Percentiles rank a stretch among this genome's conserved stretches.
phyloP scores from a whole-genome alignment of 2,888 invertebrate species.

The Argyresthia albistria region DNA sequence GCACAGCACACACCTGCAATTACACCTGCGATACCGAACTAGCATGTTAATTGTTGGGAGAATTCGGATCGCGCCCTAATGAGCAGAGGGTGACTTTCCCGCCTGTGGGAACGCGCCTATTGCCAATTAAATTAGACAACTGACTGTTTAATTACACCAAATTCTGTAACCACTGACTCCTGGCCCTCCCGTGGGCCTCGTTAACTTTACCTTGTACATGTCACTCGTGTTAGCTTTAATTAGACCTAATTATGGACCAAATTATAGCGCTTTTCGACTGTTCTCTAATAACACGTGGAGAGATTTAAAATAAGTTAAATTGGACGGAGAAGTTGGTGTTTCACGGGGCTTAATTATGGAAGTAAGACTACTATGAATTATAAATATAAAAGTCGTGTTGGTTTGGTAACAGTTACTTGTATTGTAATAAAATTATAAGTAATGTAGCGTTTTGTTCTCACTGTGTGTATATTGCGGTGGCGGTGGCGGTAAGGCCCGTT shows the following conservation, averaged over 20 bases:
- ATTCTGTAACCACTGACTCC: slow-evolving; percentile 36
- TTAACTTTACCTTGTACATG: slow-evolving; percentile 17
- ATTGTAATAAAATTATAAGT: background rate
- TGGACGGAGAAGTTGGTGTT: slow-evolving; percentile 7
- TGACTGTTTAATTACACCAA: slow-evolving; percentile 60
- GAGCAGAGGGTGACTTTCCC: slow-evolving; percentile 55
- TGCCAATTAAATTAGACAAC: slow-evolving; percentile 69
- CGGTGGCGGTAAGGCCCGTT: slow-evolving; percentile 8
- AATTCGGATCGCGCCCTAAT: slow-evolving; percentile 38
- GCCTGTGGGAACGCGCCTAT: slow-evolving; percentile 62
- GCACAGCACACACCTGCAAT: slow-evolving; percentile 40
- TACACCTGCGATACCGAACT: slow-evolving; percentile 27
- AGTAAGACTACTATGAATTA: background rate
- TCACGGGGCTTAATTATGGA: background rate
- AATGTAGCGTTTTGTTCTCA: slow-evolving; percentile 1
- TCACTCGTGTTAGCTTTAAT: slow-evolving; percentile 31
- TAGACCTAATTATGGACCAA: slow-evolving; percentile 37
- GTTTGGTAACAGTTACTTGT: background rate
- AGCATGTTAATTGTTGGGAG: slow-evolving; percentile 62
- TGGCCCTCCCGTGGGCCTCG: slow-evolving; percentile 10
- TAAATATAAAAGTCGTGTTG: background rate
- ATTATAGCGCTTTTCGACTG: slow-evolving; percentile 27
- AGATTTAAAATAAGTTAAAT: slow-evolving; percentile 35
- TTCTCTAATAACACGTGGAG: slow-evolving; percentile 19
- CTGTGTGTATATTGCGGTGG: background rate